Conservation (phyloP, 2,113 vertebrate species). For the Petaurus breviceps region DNA sequence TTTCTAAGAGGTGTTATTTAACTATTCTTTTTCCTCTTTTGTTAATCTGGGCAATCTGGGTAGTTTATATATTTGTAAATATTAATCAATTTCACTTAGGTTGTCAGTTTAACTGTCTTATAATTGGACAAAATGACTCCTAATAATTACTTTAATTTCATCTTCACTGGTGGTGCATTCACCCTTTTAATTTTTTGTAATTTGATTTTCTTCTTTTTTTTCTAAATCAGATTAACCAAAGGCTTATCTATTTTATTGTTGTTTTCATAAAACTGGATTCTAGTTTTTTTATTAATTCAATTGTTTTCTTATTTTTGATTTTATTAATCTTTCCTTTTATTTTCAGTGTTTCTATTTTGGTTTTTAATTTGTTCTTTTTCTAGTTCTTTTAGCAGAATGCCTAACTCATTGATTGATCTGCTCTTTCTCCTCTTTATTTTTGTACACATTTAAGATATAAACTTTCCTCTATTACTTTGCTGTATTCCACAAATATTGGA, state of each 20-base stretch:
- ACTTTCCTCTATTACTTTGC: not conserved
- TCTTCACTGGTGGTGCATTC: not conserved
- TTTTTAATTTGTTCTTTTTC: not conserved
- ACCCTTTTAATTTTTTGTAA: not conserved
- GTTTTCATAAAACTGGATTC: not conserved
- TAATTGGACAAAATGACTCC: not conserved
- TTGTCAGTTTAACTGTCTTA: not conserved
- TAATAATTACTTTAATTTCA: not conserved
- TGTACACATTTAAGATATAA: not conserved
- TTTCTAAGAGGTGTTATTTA: not conserved
- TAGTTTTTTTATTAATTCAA: not conserved
- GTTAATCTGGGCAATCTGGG: not conserved
- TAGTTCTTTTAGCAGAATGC: not conserved
- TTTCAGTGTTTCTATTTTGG: not conserved
- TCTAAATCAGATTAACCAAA: not conserved
- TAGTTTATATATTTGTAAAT: not conserved
- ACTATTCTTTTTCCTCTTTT: not conserved
- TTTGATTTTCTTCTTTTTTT: not conserved
- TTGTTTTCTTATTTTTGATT: not conserved
- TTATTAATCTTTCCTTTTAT: not conserved
- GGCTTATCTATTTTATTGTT: not conserved
- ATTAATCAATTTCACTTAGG: not conserved
- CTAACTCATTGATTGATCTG: not conserved
- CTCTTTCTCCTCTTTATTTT: not conserved
- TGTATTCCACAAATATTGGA: not conserved